These are phyloP conservation scores for Trematomus loennbergii DNA, from an alignment of 2,113 vertebrate genomes.

Conservation along the genomic window DNA sequence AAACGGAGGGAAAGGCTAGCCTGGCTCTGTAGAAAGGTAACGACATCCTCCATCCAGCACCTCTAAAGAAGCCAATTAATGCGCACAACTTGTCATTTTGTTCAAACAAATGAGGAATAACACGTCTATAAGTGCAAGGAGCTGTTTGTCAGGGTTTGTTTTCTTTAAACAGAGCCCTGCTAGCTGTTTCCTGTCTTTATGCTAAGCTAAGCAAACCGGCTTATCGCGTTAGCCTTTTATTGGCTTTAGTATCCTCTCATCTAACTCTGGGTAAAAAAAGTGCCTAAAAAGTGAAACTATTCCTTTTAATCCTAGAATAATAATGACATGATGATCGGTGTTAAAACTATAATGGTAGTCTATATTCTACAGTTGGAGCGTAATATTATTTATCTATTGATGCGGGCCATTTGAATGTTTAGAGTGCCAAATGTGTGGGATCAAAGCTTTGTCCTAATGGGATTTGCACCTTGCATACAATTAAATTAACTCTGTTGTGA, in stretches of 20 bases:
- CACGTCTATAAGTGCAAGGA: no score
- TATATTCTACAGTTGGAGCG: not conserved
- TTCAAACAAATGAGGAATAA: not conserved
- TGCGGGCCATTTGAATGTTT: constrained; percentile 22
- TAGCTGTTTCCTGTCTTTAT: not conserved
- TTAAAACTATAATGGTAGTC: not conserved
- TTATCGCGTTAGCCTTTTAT: not conserved
- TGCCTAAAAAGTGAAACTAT: not conserved
- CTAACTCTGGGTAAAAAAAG: not conserved
- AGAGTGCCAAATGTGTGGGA: constrained; percentile 64
- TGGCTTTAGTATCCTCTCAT: not conserved
- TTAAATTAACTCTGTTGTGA: not conserved
- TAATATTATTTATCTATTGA: constrained; percentile 22
- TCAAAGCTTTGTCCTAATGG: constrained; percentile 48
- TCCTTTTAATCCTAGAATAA: constrained; percentile 3
- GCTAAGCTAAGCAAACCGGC: not conserved
- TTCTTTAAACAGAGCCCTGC: not conserved
- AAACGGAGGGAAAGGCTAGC: not conserved
- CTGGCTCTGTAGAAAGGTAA: not conserved
- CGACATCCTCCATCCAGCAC: no score
- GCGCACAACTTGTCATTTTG: not conserved
- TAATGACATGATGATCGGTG: not conserved
- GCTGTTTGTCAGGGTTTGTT: not conserved
- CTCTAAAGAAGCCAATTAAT: not conserved
- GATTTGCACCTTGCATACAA: constrained; percentile 39